phyloP scores from a whole-genome alignment of 2,888 invertebrate genomes.

The Monochamus alternatus region DNA sequence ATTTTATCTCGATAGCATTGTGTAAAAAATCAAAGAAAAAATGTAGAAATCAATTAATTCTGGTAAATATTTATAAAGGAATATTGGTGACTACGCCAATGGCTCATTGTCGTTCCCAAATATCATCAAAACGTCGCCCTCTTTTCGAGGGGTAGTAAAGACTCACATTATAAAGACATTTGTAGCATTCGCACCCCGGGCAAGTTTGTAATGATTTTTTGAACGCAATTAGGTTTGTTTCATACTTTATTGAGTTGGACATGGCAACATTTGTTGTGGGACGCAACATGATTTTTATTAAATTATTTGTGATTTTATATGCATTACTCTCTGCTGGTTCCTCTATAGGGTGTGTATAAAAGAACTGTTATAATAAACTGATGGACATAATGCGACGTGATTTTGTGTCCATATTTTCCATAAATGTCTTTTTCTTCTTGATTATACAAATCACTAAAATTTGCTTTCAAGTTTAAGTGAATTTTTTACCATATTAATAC shows the following conservation, averaged over 20 bases:
- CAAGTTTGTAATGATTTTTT: conserved; percentile 71
- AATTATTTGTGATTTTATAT: conserved; percentile 59
- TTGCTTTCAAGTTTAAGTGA: too few species aligned
- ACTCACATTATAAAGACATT: conserved; percentile 61
- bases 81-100: conserved; percentile 34
- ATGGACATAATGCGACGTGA: not conserved
- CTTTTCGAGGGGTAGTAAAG: conserved; percentile 48
- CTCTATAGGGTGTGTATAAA: conserved; percentile 15
- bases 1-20: too few species aligned
- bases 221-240: conserved; percentile 71
- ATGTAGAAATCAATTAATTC: not conserved
- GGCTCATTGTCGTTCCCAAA: conserved; percentile 46
- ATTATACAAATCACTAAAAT: too few species aligned
- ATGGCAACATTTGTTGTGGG: conserved; percentile 66
- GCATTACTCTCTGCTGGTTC: conserved; percentile 53
- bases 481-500: too few species aligned
- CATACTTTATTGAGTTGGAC: conserved; percentile 69
- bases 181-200: conserved; percentile 68
- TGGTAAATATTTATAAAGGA: not conserved
- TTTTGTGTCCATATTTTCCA: too few species aligned
- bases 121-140: conserved; percentile 51
- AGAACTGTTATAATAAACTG: not conserved
- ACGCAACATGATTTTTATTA: conserved; percentile 62
- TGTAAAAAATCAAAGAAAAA: too few species aligned
- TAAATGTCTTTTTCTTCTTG: too few species aligned